Conservation (phyloP, 2,113 vertebrate genomes). For the Myiozetetes cayanensis region DNA sequence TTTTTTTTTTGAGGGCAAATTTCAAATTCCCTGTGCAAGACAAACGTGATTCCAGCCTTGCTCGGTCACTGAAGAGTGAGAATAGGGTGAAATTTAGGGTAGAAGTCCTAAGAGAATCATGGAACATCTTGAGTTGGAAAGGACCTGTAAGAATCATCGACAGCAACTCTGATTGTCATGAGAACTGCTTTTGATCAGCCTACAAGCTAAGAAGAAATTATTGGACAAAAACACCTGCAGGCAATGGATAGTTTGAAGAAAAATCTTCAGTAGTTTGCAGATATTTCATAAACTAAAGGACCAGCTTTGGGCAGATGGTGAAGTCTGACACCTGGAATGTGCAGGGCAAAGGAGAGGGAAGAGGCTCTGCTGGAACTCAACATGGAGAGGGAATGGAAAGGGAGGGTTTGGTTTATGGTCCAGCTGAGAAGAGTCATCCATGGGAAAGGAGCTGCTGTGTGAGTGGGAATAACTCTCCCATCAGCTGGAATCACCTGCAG, state of each 20-base stretch:
- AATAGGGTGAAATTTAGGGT: background rate
- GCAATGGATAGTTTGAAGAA: background rate
- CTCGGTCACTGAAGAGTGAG: background rate
- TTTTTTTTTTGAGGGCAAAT: background rate
- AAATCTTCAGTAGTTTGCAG: background rate
- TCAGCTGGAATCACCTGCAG: background rate
- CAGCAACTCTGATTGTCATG: background rate
- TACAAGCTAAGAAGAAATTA: background rate
- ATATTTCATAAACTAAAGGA: background rate
- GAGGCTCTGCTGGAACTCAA: background rate
- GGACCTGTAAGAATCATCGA: background rate
- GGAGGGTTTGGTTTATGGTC: background rate
- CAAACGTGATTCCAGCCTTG: background rate
- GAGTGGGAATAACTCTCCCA: background rate
- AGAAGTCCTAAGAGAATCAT: accelerated
- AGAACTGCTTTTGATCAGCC: background rate
- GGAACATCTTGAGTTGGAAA: background rate
- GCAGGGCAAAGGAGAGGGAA: background rate
- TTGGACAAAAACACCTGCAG: background rate
- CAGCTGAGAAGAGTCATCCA: background rate
- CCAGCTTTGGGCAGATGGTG: background rate
- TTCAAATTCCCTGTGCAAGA: background rate
- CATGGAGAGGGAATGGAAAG: background rate
- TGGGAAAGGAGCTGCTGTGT: background rate
- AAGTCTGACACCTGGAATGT: background rate